Conservation (phyloP, 2,797 vertebrate species). For the Phataginus tetradactyla region DNA sequence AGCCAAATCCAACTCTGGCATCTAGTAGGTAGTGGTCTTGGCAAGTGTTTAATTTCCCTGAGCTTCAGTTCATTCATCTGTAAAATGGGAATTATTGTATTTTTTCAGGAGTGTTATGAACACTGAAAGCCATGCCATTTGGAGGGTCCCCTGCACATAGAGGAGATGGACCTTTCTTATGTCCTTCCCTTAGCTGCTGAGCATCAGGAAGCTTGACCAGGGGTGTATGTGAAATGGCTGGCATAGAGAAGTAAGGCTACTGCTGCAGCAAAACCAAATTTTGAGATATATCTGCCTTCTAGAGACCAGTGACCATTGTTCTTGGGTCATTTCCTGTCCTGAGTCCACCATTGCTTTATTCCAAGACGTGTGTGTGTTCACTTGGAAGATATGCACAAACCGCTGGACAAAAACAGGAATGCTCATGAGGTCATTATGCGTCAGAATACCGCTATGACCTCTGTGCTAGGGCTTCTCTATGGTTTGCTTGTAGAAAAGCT, state of each 20-base stretch:
- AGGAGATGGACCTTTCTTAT: not conserved
- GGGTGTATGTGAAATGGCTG: not conserved
- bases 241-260: not conserved
- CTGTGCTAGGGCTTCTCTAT: not conserved
- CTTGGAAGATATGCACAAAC: not conserved
- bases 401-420: not conserved
- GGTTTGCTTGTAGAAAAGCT: not conserved
- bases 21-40: not conserved
- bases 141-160: not conserved
- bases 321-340: not conserved
- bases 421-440: not conserved
- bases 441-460: not conserved
- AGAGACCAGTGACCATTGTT: not conserved
- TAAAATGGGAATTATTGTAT: not conserved
- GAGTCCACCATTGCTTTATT: not conserved
- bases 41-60: not conserved
- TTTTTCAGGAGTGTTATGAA: not conserved
- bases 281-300: not conserved
- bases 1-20: not conserved
- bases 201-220: not conserved
- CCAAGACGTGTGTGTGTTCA: not conserved
- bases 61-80: constrained; percentile 1
- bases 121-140: not conserved
- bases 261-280: not conserved
- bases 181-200: not conserved